Evolutionary conservation across 2,113 vertebrate species (phyloP).

Genomic region (Ictidomys tridecemlineatus): DNA sequence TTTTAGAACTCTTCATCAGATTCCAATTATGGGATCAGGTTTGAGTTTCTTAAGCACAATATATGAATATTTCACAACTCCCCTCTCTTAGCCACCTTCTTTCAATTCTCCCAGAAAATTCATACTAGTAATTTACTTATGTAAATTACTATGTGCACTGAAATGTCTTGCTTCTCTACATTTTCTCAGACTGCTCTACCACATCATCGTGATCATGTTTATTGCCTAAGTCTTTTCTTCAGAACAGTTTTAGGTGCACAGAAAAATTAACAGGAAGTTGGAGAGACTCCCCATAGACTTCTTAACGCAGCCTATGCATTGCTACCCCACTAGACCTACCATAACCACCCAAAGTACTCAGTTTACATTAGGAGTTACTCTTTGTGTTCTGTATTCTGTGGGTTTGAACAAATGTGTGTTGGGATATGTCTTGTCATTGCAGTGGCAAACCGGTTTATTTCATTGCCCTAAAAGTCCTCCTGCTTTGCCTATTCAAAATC

Average conservation of each 20-base stretch:
- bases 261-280: neutral
- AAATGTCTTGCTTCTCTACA: neutral
- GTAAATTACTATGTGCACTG: too few species aligned
- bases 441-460: neutral
- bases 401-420: neutral
- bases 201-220: neutral
- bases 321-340: neutral
- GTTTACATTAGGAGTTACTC: neutral
- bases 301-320: accelerated
- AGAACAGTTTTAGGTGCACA: neutral
- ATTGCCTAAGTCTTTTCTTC: neutral
- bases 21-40: neutral
- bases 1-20: neutral
- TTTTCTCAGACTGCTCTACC: conserved; percentile 1
- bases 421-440: neutral
- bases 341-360: neutral
- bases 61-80: neutral
- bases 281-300: neutral
- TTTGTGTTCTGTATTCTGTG: neutral
- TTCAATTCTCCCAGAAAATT: neutral
- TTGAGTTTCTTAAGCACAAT: neutral
- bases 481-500: neutral
- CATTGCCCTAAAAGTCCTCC: neutral
- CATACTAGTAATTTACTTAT: too few species aligned
- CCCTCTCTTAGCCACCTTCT: neutral